Conservation (phyloP, 2,797 vertebrate species). For the Simalia tracyae region DNA sequence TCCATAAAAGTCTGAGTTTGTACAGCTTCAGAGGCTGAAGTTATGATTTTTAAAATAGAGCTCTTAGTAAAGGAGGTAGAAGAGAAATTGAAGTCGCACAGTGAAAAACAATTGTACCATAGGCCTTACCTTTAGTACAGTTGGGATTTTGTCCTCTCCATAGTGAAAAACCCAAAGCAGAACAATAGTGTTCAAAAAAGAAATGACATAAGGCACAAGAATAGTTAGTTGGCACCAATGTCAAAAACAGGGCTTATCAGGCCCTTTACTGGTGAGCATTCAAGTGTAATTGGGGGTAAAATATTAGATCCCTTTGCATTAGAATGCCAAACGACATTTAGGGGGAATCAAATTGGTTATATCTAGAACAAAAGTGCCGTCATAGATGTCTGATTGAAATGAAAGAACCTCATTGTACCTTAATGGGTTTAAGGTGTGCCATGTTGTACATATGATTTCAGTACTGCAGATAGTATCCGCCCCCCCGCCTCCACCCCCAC, state of each 20-base stretch:
- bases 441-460: background rate
- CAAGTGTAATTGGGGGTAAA: background rate
- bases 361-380: background rate
- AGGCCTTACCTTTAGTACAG: background rate
- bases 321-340: background rate
- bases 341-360: background rate
- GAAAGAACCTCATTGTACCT: background rate
- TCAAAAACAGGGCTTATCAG: background rate
- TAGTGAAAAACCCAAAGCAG: background rate
- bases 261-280: background rate
- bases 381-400: background rate
- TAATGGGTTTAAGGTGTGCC: background rate
- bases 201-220: background rate
- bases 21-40: background rate
- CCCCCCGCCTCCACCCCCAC: background rate
- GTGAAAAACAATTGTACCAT: background rate
- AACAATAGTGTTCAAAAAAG: background rate
- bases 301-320: background rate
- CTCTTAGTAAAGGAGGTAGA: background rate
- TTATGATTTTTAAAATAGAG: background rate
- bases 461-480: background rate
- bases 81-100: background rate
- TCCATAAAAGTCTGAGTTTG: background rate
- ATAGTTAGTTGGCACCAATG: background rate
- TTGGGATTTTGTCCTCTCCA: background rate